Evolutionary conservation across 2,113 vertebrate genomes (phyloP), one percentile per base, ranked within the genome.

Genomic region (Lamprologus speciosus): DNA sequence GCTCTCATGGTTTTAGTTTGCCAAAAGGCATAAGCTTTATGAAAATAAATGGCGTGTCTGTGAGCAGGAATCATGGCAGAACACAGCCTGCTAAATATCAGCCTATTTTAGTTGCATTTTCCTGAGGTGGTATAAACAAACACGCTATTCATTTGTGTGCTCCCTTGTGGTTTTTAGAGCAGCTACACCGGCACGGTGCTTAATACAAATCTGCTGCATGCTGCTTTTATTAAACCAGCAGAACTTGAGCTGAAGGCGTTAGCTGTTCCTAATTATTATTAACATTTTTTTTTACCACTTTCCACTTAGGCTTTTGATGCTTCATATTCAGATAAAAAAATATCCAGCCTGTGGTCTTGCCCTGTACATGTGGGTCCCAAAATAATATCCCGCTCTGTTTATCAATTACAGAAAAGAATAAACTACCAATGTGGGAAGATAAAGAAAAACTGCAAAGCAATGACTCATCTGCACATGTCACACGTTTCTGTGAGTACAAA

Each of bases 91-190:
- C 83, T 86, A 82, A 88, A 86, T 82, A 16, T 2, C 28, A n/a
- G 75, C 33, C 83, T 89, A 57, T 90, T 91, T 91, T 81, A 82
- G 83, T 26, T 33, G 31, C 63, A 45, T 89, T 91, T 89, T 88
- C 84, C 84, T 40, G 86, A 79, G 92, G 93, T 88, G 87, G 73
- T 87, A 88, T 88, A 91, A 92, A 91, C 90, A 88, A 91, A 87
- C 28, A 9, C 17, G 21, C 87, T 85, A 57, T 82, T 92, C 65
- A 85, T 84, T 78, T 63, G 58, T 37, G 63, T 68, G 65, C 78
- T 89, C 75, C 89, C 85, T 83, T 26, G 88, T 85, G 80, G 60
- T 89, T 80, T 85, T 75, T 58, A 28, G 33, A 90, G 91, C 93
- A 92, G 89, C 89, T 87, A 92, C 91, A 85, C 84, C 14, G 16